Evolutionary conservation across 2,113 vertebrate genomes (phyloP).

Genomic region (Shinisaurus crocodilurus): DNA sequence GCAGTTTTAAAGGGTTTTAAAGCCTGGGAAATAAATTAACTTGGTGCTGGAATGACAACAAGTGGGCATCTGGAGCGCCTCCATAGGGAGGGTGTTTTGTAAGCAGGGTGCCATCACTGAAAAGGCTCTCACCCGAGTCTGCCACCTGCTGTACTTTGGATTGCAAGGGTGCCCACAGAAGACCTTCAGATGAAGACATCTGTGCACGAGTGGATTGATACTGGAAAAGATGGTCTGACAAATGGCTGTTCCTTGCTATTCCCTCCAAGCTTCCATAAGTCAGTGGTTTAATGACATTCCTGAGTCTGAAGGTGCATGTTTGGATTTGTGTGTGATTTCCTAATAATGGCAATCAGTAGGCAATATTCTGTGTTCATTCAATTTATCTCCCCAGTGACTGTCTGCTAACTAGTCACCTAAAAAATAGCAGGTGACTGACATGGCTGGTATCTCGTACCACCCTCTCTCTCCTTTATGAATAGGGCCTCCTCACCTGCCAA

Average conservation of each 20-base stretch:
- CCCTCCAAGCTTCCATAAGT: not conserved
- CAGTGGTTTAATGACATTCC: not conserved
- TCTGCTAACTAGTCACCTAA: constrained; percentile 5
- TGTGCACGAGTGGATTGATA: not conserved
- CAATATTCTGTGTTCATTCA: not conserved
- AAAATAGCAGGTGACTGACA: not conserved
- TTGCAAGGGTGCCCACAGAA: not conserved
- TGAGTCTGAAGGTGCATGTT: not conserved
- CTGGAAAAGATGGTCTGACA: not conserved
- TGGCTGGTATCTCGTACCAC: not conserved
- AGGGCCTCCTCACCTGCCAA: not conserved
- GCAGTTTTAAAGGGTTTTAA: not conserved
- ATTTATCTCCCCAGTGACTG: not conserved
- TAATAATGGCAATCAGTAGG: not conserved
- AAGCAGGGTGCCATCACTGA: not conserved
- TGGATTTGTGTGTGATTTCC: not conserved
- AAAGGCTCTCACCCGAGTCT: not conserved
- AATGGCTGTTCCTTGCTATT: not conserved
- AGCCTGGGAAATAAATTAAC: not conserved
- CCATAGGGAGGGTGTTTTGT: no score
- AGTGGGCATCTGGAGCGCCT: not conserved
- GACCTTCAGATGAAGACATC: no score
- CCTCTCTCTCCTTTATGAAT: constrained; percentile 2
- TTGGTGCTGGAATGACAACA: not conserved
- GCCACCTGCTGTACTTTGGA: not conserved